These are phyloP conservation scores for Octopus bimaculoides DNA, from an alignment of 1,140 invertebrate genomes.

Conservation along the genomic window DNA sequence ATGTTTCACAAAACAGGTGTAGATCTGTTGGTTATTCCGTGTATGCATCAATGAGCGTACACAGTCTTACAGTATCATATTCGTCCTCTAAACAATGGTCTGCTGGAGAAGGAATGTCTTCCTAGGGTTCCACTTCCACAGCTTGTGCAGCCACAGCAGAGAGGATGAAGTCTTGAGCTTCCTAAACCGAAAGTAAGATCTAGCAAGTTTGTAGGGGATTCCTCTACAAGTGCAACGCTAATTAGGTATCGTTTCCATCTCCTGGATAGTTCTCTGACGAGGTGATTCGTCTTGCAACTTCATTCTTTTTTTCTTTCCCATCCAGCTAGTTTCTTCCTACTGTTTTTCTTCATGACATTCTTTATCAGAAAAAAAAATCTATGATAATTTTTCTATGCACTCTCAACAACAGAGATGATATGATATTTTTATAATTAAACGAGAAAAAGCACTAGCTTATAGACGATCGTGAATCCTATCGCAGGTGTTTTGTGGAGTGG, in stretches of 20 bases:
- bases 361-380: slow-evolving; percentile 1
- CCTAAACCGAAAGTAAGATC: background rate
- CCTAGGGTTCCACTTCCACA: background rate
- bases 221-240: background rate
- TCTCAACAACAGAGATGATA: background rate
- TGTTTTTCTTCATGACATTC: slow-evolving; percentile 7
- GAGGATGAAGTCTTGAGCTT: no score
- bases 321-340: slow-evolving; percentile 1
- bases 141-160: background rate
- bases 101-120: background rate
- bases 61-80: background rate
- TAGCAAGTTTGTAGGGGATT: background rate
- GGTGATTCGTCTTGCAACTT: slow-evolving; percentile 2
- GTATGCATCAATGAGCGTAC: slow-evolving; percentile 2
- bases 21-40: background rate
- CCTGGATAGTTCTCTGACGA: no score
- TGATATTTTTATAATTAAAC: slow-evolving; percentile 2
- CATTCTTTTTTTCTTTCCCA: background rate
- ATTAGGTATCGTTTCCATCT: slow-evolving; percentile 2
- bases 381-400: background rate
- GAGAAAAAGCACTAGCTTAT: no score
- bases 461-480: slow-evolving; percentile 2
- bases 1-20: slow-evolving; percentile 7
- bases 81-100: slow-evolving; percentile 6
- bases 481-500: slow-evolving; percentile 3